Conservation (phyloP, 2,888 invertebrate genomes). For the Microctonus brassicae region DNA sequence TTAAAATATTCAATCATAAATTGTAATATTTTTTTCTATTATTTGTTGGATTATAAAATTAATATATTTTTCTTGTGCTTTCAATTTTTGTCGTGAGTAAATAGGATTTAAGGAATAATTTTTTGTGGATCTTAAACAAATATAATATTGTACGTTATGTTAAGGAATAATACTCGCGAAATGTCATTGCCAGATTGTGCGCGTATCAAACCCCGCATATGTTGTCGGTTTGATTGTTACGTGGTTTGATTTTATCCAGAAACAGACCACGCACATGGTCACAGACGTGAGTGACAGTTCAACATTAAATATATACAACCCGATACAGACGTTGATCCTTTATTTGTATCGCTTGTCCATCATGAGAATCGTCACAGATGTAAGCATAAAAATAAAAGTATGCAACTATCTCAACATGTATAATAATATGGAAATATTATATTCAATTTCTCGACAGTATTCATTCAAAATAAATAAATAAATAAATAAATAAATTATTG, state of each 20-base stretch:
- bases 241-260: slow-evolving; percentile 45
- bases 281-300: slow-evolving; percentile 41
- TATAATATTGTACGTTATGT: neutral
- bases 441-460: slow-evolving; percentile 1
- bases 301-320: slow-evolving; percentile 20
- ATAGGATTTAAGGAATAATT: too few species aligned
- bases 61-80: too few species aligned
- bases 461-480: too few species aligned
- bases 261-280: slow-evolving; percentile 35
- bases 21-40: too few species aligned
- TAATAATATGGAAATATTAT: neutral
- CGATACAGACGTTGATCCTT: neutral
- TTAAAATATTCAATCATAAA: too few species aligned
- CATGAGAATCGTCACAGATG: slow-evolving; percentile 8
- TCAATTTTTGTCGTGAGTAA: too few species aligned
- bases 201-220: slow-evolving; percentile 58
- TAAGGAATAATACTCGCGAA: neutral
- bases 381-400: neutral
- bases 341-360: slow-evolving; percentile 17
- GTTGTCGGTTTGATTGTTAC: slow-evolving; percentile 49
- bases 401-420: neutral
- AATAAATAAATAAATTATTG: too few species aligned
- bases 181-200: slow-evolving; percentile 63
- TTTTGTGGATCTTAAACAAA: neutral
- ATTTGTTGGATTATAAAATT: too few species aligned